Evolutionary conservation across 2,888 invertebrate species (phyloP), one percentile per base, ranked within the genome.

Genomic region (Atrina japonica): DNA sequence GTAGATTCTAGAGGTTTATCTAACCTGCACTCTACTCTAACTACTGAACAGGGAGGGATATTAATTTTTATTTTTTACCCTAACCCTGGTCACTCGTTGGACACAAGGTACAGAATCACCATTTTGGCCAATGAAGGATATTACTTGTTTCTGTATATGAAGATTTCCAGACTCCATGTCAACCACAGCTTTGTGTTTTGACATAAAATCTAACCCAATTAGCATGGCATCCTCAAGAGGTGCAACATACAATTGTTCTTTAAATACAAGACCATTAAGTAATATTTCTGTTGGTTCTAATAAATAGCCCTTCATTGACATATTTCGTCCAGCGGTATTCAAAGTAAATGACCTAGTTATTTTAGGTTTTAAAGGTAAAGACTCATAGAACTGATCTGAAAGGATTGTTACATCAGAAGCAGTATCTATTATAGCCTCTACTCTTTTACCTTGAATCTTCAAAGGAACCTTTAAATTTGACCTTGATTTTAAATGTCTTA

Each of bases 371-470:
- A n/a, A 41, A 25, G 30, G 53, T 1, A 75, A 27, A 7, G 40
- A 25, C 14, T 61, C 25, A 47, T 64, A 76, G 1, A 76, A 50
- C 23, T 49, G 47, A 27, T 72, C 73, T 2, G 73, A 74, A 14
- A 78, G 60, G 3, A 76, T 72, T 14, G 74, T 72, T 0, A 73
- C 70, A n/a, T 76, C 60, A 11, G 73, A 73, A 18, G 59, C 59
- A 6, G 66, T 49, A 25, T 66, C 66, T 41, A 5, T n/a, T n/a
- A 52, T 41, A 40, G 41, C 63, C 14, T n/a, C 23, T 11, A 25
- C 35, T 16, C 0, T 5, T 14, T 9, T 16, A 30, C n/a, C 21
- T 14, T 63, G 21, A 5, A 52, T 40, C 9, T 7, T 25, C 40
- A 21, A 21, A 21, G 35, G 35, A 35, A 35, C 35, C 35, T 35